Conservation (phyloP, 2,888 invertebrate genomes). For the Adelognathus sp. region DNA sequence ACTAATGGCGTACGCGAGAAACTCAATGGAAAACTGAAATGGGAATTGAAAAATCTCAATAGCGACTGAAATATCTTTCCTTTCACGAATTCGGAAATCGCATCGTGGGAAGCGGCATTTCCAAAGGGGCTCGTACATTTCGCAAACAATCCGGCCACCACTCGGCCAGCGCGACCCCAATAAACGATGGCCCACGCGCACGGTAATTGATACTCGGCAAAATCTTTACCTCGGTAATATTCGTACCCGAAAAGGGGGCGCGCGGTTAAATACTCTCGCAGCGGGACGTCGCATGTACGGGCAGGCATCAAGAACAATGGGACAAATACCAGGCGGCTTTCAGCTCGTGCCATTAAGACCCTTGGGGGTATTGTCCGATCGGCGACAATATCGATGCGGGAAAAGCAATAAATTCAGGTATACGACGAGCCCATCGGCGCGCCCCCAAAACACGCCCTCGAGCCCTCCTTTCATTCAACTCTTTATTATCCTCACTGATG, state of each 20-base stretch:
- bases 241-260: too few relatives aligned
- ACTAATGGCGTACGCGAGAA: too few relatives aligned
- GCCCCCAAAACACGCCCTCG: slow-evolving; percentile 7
- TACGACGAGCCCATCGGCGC: slow-evolving; percentile 1
- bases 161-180: neutral
- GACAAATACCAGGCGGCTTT: neutral
- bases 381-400: neutral
- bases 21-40: too few relatives aligned
- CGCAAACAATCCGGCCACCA: slow-evolving; percentile 33
- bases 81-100: neutral
- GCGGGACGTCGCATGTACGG: slow-evolving; percentile 4
- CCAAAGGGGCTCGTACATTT: slow-evolving; percentile 19
- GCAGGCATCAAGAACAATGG: neutral
- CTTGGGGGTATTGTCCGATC: neutral
- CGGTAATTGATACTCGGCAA: neutral
- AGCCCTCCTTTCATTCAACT: slow-evolving; percentile 1
- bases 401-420: slow-evolving; percentile 2
- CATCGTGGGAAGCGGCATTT: neutral
- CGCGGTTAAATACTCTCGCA: too few relatives aligned
- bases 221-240: slow-evolving; percentile 18
- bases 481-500: neutral
- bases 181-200: neutral
- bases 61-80: neutral
- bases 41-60: neutral
- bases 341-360: neutral